These are phyloP conservation scores for Lepus oiostolus DNA, from an alignment of 2,797 vertebrate species.

Conservation along the genomic window DNA sequence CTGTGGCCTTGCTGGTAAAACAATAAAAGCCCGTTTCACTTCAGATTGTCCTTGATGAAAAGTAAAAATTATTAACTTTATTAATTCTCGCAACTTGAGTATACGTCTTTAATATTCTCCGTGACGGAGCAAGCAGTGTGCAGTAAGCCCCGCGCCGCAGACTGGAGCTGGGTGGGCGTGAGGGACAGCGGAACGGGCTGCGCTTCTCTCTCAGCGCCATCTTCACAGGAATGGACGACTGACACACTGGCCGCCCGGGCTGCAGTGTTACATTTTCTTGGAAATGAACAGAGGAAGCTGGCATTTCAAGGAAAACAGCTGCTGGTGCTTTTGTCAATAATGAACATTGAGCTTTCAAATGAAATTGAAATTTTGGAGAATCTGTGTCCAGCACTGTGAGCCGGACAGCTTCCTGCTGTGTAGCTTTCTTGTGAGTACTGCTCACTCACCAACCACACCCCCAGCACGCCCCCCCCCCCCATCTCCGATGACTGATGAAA, in stretches of 20 bases:
- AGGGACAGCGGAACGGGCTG: not conserved
- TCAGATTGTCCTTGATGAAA: constrained; percentile 13
- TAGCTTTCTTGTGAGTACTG: not conserved
- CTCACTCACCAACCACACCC: no score
- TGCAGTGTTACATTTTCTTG: not conserved
- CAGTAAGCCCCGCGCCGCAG: not conserved
- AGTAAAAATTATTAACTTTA: not conserved
- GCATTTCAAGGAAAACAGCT: constrained; percentile 5
- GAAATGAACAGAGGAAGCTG: not conserved
- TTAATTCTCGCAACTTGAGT: not conserved
- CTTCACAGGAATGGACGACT: not conserved
- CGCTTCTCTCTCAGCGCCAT: not conserved
- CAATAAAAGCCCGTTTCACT: not conserved
- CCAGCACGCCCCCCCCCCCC: no score
- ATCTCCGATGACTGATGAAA: not conserved
- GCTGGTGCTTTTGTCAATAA: not conserved
- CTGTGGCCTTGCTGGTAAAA: not conserved
- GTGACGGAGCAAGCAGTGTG: not conserved
- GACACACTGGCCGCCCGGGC: not conserved
- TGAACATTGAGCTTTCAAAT: constrained; percentile 19
- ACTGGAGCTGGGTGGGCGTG: rapidly evolving
- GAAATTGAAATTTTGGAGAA: constrained; percentile 45
- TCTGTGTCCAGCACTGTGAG: not conserved
- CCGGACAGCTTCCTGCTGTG: not conserved
- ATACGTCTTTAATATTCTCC: not conserved